These are phyloP conservation scores for Lasioglossum marginatum DNA, from an alignment of 2,888 invertebrate genomes.

Conservation along the genomic window DNA sequence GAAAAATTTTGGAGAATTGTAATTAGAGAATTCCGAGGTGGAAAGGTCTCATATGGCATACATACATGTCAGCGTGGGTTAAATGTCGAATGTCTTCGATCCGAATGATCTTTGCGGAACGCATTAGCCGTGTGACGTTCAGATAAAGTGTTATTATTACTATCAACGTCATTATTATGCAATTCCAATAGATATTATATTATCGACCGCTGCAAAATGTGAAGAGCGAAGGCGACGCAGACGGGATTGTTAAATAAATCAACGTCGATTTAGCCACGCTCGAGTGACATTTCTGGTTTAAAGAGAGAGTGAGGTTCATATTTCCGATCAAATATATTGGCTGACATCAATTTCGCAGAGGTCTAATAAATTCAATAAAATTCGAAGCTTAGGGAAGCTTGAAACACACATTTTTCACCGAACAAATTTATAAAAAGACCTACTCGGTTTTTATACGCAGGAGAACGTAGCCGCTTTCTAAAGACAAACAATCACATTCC, in stretches of 20 bases:
- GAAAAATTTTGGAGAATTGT: no score
- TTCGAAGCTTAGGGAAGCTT: neutral
- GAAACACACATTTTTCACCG: neutral
- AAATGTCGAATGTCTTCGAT: neutral
- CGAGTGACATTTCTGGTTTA: neutral
- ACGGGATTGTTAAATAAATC: neutral
- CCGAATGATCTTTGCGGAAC: neutral
- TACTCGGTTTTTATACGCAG: neutral
- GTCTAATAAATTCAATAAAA: neutral
- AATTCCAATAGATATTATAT: neutral
- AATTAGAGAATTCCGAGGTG: neutral
- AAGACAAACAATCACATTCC: neutral
- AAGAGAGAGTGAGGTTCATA: neutral
- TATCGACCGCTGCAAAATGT: neutral
- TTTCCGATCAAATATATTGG: neutral
- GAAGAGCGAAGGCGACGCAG: neutral
- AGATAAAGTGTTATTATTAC: neutral
- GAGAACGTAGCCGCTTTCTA: neutral
- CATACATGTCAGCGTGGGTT: neutral
- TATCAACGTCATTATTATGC: neutral
- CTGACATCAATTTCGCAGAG: neutral
- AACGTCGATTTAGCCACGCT: neutral
- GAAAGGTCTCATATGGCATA: neutral
- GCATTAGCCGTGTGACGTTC: neutral
- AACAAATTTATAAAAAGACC: neutral